Conservation (phyloP, 2,888 invertebrate species). For the Cosmopolites sordidus region DNA sequence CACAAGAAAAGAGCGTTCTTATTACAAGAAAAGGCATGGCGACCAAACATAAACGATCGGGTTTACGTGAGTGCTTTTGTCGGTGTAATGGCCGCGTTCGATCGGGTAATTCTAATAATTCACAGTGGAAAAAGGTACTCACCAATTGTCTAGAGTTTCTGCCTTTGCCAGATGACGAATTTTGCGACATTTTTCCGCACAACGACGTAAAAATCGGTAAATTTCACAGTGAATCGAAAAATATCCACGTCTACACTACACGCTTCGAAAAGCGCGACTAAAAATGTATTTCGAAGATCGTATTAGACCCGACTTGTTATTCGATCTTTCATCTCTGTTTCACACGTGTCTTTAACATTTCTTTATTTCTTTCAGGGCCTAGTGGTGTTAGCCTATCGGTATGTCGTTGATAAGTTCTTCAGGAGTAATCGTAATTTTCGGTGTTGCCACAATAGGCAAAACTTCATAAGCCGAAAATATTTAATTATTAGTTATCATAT, state of each 20-base stretch:
- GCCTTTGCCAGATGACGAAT: conserved; percentile 55
- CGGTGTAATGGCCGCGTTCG: conserved; percentile 58
- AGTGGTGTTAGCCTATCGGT: neutral
- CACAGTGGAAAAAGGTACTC: conserved; percentile 44
- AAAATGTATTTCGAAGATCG: conserved; percentile 29
- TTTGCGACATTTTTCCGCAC: conserved; percentile 39
- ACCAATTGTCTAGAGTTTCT: conserved; percentile 61
- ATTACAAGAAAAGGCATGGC: conserved; percentile 36
- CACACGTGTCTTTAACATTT: neutral
- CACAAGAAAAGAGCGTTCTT: conserved; percentile 15
- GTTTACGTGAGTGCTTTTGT: conserved; percentile 61
- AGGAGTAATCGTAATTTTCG: conserved; percentile 4
- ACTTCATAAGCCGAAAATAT: too few relatives aligned
- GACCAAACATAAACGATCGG: conserved; percentile 33
- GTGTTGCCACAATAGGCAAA: conserved; percentile 3
- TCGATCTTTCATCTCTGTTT: conserved; percentile 7
- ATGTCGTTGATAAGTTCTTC: conserved; percentile 5
- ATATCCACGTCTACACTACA: conserved; percentile 37
- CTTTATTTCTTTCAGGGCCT: conserved; percentile 1
- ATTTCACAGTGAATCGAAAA: conserved; percentile 28
- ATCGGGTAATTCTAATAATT: conserved; percentile 3
- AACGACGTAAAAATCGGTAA: conserved; percentile 38
- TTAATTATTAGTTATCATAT: too few relatives aligned
- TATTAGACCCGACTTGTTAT: conserved; percentile 9
- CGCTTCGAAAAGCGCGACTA: conserved; percentile 46